Conservation (phyloP, 2,797 vertebrate species). For the Sciaenops ocellatus region DNA sequence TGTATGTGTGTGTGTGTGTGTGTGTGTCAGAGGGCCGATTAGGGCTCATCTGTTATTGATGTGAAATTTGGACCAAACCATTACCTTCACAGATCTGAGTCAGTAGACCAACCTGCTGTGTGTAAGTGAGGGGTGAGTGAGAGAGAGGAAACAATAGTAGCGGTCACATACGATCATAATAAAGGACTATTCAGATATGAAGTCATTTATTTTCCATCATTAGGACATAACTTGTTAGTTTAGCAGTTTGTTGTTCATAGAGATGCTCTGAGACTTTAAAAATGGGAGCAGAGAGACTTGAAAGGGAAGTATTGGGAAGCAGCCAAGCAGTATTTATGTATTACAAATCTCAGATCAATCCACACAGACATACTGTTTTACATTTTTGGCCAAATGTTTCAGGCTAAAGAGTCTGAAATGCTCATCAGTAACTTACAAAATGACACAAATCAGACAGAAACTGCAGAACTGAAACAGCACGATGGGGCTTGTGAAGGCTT, state of each 20-base stretch:
- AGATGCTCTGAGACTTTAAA: neutral
- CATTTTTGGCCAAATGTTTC: neutral
- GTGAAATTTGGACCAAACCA: constrained; percentile 93
- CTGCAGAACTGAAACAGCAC: too few species aligned
- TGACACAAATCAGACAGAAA: too few species aligned
- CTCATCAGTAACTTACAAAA: neutral
- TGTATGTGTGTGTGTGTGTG: constrained; percentile 40
- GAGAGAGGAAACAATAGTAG: constrained; percentile 6
- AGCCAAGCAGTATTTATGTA: neutral
- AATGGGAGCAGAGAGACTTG: neutral
- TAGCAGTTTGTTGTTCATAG: neutral
- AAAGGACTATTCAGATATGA: neutral
- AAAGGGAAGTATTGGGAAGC: neutral
- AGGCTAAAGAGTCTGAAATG: neutral
- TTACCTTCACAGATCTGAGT: constrained; percentile 86
- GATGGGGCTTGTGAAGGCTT: neutral
- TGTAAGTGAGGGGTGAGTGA: constrained; percentile 18
- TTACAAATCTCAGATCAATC: neutral
- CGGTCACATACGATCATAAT: neutral
- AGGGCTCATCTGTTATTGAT: constrained; percentile 99
- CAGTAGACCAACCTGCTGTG: constrained; percentile 62
- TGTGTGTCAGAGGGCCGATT: constrained; percentile 86
- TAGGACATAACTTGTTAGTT: neutral
- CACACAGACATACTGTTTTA: neutral
- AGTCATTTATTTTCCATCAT: neutral